phyloP scores from a whole-genome alignment of 2,113 vertebrate genomes.

The Psittacula cyanocephala region DNA sequence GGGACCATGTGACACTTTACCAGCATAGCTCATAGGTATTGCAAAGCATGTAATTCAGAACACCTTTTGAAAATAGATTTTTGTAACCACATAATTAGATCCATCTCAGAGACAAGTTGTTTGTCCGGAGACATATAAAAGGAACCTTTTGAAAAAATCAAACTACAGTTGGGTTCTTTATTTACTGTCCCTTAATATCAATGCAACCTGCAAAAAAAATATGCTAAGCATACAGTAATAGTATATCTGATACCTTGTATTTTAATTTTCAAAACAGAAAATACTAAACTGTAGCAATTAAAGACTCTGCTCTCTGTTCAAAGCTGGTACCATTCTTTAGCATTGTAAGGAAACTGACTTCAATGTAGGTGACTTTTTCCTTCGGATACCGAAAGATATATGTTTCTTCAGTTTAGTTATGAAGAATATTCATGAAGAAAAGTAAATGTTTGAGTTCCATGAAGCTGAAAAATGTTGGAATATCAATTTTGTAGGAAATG shows the following conservation, averaged over 20 bases:
- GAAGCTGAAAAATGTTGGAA: not conserved
- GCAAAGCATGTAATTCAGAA: not conserved
- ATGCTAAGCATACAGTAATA: not conserved
- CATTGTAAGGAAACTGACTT: not conserved
- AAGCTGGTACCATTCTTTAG: not conserved
- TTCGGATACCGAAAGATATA: not conserved
- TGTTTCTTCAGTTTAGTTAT: not conserved
- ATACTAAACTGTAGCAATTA: not conserved
- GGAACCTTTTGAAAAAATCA: not conserved
- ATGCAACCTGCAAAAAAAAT: not conserved
- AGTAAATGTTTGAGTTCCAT: not conserved
- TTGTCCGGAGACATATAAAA: not conserved
- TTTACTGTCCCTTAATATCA: not conserved
- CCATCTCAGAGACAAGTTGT: not conserved
- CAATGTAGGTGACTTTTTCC: not conserved
- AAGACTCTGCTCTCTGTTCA: not conserved
- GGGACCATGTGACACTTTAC: not conserved
- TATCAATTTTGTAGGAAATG: not conserved
- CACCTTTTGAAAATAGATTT: not conserved
- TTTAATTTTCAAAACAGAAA: not conserved
- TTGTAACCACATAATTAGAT: no score
- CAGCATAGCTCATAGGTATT: not conserved
- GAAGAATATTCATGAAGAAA: not conserved
- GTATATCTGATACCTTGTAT: not conserved
- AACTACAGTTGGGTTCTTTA: not conserved